phyloP scores from a whole-genome alignment of 2,797 vertebrate species.

The Melanogrammus aeglefinus region DNA sequence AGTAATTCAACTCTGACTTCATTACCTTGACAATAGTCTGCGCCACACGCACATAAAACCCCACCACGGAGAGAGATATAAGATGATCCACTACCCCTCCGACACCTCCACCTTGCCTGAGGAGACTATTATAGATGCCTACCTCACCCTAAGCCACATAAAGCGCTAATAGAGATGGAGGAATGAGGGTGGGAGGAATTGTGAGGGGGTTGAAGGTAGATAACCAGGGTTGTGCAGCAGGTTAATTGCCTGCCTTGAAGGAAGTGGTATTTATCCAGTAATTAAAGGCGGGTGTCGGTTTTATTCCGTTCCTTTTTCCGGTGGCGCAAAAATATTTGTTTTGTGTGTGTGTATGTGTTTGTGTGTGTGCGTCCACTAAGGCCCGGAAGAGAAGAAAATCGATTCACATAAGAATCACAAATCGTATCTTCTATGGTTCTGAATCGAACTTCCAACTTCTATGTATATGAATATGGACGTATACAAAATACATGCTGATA shows the following conservation, averaged over 20 bases:
- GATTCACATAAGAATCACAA: too few species aligned
- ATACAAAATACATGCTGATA: too few species aligned
- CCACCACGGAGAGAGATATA: background rate
- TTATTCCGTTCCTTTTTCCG: background rate
- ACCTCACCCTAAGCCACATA: background rate
- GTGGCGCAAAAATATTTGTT: background rate
- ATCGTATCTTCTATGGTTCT: too few species aligned
- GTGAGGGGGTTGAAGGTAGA: background rate
- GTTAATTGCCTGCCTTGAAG: slow-evolving; percentile 1
- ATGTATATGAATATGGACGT: too few species aligned
- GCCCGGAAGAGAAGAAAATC: too few species aligned
- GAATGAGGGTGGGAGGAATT: background rate
- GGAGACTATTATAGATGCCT: background rate
- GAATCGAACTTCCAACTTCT: too few species aligned
- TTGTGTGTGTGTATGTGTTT: background rate
- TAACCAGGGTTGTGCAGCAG: slow-evolving; percentile 2
- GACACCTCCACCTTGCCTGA: background rate
- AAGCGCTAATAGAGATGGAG: background rate
- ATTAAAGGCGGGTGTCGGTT: background rate
- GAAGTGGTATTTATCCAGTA: background rate
- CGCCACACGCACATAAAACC: background rate
- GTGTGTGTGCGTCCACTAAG: too few species aligned
- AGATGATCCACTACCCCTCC: background rate
- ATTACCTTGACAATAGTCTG: background rate
- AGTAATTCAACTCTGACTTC: background rate